Evolutionary conservation across 2,113 vertebrate species (phyloP).

Genomic region (Brachionichthys hirsutus): DNA sequence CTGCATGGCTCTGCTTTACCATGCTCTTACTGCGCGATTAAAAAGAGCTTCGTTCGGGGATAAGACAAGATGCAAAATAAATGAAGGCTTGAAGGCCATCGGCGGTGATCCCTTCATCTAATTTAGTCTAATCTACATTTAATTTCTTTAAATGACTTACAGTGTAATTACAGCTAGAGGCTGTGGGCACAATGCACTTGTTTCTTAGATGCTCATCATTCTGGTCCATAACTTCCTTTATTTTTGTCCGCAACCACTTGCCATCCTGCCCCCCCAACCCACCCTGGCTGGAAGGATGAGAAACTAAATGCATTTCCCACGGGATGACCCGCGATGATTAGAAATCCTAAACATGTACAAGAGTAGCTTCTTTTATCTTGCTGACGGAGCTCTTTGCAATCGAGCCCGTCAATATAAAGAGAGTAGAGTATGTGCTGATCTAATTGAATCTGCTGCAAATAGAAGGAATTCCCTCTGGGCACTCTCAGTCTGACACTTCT

Average conservation of each 20-base stretch:
- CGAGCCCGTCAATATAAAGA: conserved; percentile 23
- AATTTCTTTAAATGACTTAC: too few relatives aligned
- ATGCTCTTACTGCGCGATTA: too few relatives aligned
- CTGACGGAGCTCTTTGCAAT: conserved; percentile 11
- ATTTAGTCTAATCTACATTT: too few relatives aligned
- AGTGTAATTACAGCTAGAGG: too few relatives aligned
- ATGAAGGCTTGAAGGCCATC: too few relatives aligned
- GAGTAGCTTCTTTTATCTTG: conserved; percentile 11
- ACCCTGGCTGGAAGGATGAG: conserved; percentile 2
- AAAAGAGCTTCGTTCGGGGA: too few relatives aligned
- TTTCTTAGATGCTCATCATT: too few relatives aligned
- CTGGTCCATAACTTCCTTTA: not conserved
- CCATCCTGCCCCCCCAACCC: not conserved
- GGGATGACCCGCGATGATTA: conserved; percentile 15
- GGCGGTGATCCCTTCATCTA: too few relatives aligned
- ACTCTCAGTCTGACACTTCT: conserved; percentile 32
- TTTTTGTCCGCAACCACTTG: not conserved
- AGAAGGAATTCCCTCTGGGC: conserved; percentile 29
- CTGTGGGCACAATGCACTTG: too few relatives aligned
- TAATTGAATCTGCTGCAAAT: conserved; percentile 59
- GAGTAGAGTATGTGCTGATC: conserved; percentile 43
- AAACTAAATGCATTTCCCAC: conserved; percentile 3
- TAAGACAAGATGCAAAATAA: too few relatives aligned
- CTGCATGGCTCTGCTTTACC: too few relatives aligned
- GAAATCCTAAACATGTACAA: conserved; percentile 36